Evolutionary conservation across 2,797 vertebrate genomes (phyloP).

Genomic region (Masticophis lateralis): DNA sequence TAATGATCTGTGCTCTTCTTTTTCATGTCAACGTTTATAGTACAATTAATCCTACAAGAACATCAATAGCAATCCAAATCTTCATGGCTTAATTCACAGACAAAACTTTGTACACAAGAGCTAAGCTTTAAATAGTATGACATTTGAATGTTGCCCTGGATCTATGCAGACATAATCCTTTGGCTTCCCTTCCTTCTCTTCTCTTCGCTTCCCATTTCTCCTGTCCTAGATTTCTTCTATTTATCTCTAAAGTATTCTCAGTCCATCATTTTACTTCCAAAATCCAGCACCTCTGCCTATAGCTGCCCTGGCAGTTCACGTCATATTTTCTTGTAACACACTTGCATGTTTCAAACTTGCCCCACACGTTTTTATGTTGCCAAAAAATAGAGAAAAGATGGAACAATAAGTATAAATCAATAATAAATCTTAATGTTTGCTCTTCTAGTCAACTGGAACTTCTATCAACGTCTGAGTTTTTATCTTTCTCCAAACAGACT

Average conservation of each 20-base stretch:
- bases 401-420: not conserved
- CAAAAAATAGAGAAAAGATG: not conserved
- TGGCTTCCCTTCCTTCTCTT: not conserved
- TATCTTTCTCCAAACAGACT: not conserved
- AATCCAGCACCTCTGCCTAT: not conserved
- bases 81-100: not conserved
- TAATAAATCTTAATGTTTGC: not conserved
- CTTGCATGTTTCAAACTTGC: not conserved
- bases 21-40: constrained; percentile 48
- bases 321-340: not conserved
- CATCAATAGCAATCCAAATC: not conserved
- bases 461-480: not conserved
- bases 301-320: not conserved
- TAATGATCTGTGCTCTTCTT: constrained; percentile 51
- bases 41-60: constrained; percentile 50
- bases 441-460: not conserved
- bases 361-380: not conserved
- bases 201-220: not conserved
- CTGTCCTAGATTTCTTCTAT: not conserved
- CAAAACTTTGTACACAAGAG: not conserved
- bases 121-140: not conserved
- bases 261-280: not conserved
- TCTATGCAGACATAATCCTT: not conserved
- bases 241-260: not conserved
- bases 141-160: not conserved